Percentiles rank a stretch among this genome's conserved stretches.
phyloP scores from a whole-genome alignment of 2,888 invertebrate genomes.

The Drosophila kuntzei region DNA sequence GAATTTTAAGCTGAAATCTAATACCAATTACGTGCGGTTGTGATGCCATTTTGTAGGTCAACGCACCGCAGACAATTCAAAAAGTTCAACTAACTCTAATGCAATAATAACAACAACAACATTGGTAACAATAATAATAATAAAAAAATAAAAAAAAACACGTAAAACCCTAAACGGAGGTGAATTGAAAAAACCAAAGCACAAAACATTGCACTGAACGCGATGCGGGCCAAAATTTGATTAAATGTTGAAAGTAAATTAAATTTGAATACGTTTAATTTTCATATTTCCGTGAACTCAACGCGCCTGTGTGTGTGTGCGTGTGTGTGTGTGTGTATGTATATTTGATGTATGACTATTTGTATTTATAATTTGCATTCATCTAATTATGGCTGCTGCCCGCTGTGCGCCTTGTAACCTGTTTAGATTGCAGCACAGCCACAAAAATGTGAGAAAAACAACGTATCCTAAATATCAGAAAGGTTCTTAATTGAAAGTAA shows the following conservation, averaged over 20 bases:
- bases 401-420: background rate
- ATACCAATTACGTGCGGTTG: constrained; percentile 38
- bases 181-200: constrained; percentile 59
- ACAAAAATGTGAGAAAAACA: constrained; percentile 17
- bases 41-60: constrained; percentile 55
- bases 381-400: constrained; percentile 58
- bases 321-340: constrained; percentile 18
- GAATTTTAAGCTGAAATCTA: constrained; percentile 22
- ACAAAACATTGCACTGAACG: constrained; percentile 56
- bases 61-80: constrained; percentile 42
- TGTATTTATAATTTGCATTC: constrained; percentile 62
- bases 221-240: constrained; percentile 69
- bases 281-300: constrained; percentile 69
- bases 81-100: constrained; percentile 41
- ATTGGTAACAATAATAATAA: constrained; percentile 12
- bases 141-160: constrained; percentile 16
- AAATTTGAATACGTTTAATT: constrained; percentile 80
- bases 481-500: constrained; percentile 16
- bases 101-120: constrained; percentile 20
- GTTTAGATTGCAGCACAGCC: constrained; percentile 20
- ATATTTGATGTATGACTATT: constrained; percentile 46
- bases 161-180: constrained; percentile 55
- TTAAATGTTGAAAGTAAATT: constrained; percentile 75
- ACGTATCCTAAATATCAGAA: constrained; percentile 1
- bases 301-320: background rate